Conservation (phyloP, 1,140 invertebrate species). For the Drosophila nasuta region DNA sequence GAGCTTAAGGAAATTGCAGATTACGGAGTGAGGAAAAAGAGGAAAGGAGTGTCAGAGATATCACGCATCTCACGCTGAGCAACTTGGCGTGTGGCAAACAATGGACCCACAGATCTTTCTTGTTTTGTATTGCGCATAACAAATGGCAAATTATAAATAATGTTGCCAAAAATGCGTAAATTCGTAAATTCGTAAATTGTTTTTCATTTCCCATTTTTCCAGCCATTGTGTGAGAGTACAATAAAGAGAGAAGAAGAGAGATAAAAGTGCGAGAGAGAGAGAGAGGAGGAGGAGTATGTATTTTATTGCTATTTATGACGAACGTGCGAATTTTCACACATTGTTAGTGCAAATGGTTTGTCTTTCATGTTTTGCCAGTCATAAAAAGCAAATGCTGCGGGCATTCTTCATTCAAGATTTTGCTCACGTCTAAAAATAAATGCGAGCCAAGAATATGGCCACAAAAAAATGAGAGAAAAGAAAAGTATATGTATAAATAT, state of each 20-base stretch:
- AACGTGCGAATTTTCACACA: constrained; percentile 80
- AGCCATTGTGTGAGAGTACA: not conserved
- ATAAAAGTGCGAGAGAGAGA: too few relatives aligned
- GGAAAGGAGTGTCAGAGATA: not conserved
- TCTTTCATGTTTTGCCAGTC: constrained; percentile 46
- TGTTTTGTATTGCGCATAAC: constrained; percentile 30
- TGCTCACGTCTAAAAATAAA: constrained; percentile 73
- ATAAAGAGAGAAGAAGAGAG: too few relatives aligned
- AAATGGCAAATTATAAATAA: constrained; percentile 64
- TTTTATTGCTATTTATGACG: constrained; percentile 74
- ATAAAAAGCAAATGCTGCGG: constrained; percentile 71
- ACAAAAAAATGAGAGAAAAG: constrained; percentile 28
- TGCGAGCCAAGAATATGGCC: constrained; percentile 17
- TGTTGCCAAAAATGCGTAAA: constrained; percentile 30
- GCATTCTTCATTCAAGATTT: constrained; percentile 62
- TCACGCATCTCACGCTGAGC: not conserved
- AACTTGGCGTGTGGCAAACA: constrained; percentile 51
- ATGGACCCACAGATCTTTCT: constrained; percentile 33
- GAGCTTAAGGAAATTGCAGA: constrained; percentile 47
- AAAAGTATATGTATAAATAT: constrained; percentile 24
- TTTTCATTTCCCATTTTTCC: constrained; percentile 49
- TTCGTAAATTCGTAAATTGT: constrained; percentile 49
- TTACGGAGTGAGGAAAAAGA: not conserved
- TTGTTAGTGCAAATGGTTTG: constrained; percentile 49
- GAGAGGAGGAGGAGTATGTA: not conserved